A percentile compares a stretch with the other conserved stretches of the same genome.
These are phyloP conservation scores for Formica selysi DNA, from an alignment of 1,140 invertebrate species.

Conservation along the genomic window DNA sequence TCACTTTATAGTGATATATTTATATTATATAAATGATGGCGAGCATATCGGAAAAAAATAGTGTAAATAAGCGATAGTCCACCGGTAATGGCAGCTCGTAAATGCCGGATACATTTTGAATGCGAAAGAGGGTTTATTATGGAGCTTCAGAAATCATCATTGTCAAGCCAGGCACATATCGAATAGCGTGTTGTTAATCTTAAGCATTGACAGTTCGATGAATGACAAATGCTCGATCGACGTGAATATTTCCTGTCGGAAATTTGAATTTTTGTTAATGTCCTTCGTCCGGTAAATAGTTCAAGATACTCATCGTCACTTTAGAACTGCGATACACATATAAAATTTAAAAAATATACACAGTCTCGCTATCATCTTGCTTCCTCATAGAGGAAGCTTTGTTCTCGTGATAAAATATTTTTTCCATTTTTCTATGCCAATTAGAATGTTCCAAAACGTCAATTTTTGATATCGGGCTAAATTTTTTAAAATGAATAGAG, in stretches of 20 bases:
- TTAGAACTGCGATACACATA: neutral
- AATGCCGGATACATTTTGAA: slow-evolving; percentile 16
- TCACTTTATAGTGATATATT: neutral
- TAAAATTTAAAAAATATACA: neutral
- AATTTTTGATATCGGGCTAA: too few relatives aligned
- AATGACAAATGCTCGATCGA: slow-evolving; percentile 77
- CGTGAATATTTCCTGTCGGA: slow-evolving; percentile 78
- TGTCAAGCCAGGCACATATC: slow-evolving; percentile 7
- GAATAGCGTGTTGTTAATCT: slow-evolving; percentile 64
- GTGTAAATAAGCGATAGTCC: neutral
- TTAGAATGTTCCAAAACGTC: too few relatives aligned
- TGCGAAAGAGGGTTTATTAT: slow-evolving; percentile 6
- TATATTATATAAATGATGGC: too few relatives aligned
- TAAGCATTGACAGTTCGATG: slow-evolving; percentile 64
- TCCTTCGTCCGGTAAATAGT: slow-evolving; percentile 69
- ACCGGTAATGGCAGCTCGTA: slow-evolving; percentile 13
- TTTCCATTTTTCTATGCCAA: too few relatives aligned
- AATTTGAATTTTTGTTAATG: slow-evolving; percentile 81
- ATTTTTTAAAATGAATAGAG: too few relatives aligned
- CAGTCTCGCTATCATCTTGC: too few relatives aligned
- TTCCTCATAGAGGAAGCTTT: too few relatives aligned
- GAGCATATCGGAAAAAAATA: neutral
- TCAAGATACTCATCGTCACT: slow-evolving; percentile 25
- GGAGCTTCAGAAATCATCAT: slow-evolving; percentile 17
- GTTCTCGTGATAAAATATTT: too few relatives aligned